These are phyloP conservation scores for Metallyticus violacea DNA, from an alignment of 2,888 invertebrate genomes.

Conservation along the genomic window DNA sequence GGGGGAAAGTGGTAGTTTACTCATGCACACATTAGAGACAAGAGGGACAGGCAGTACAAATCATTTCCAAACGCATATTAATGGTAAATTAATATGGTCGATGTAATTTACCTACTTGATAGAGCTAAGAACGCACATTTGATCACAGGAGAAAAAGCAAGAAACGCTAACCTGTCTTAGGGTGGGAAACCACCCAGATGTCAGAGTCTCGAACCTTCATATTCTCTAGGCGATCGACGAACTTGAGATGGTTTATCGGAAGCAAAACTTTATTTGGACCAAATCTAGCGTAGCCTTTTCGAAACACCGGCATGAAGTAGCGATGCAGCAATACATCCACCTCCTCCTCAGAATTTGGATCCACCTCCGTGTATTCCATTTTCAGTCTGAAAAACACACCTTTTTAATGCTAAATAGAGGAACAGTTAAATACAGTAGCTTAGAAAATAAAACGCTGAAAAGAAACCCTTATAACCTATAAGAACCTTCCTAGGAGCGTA, in stretches of 20 bases:
- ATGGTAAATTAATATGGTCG: too few species aligned
- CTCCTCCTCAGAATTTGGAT: background rate
- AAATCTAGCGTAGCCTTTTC: constrained; percentile 35
- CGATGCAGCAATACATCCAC: constrained; percentile 33
- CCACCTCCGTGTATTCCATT: background rate
- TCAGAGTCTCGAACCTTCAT: constrained; percentile 49
- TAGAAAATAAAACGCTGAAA: background rate
- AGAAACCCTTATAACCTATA: too few species aligned
- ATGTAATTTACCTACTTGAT: too few species aligned
- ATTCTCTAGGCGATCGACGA: constrained; percentile 43
- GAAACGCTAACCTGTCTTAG: constrained; percentile 38
- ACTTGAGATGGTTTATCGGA: constrained; percentile 37
- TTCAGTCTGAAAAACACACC: too few species aligned
- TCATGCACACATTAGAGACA: too few species aligned
- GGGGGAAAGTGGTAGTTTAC: too few species aligned
- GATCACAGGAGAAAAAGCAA: too few species aligned
- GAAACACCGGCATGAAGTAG: constrained; percentile 36
- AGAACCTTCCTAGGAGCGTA: too few species aligned
- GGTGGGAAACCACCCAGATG: constrained; percentile 44
- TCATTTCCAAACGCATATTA: too few species aligned
- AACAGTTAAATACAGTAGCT: background rate
- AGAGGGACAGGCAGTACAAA: too few species aligned
- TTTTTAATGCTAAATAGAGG: too few species aligned
- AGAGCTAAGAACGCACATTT: too few species aligned
- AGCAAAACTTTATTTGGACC: constrained; percentile 46